Evolutionary conservation across 1,140 invertebrate species (phyloP).

Genomic region (Paraescarpia echinospica): DNA sequence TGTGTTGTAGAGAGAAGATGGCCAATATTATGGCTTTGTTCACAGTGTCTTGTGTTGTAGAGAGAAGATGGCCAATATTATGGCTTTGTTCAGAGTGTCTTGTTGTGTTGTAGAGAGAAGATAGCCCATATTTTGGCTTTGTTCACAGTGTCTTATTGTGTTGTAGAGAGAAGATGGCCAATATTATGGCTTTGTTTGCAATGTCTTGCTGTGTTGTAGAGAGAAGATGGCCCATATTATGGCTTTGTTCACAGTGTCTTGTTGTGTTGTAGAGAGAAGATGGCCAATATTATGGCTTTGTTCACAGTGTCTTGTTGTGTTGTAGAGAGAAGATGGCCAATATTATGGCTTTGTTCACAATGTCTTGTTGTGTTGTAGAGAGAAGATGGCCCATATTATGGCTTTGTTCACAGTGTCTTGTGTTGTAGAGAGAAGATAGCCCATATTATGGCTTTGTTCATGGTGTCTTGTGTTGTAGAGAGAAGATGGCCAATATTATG

Average conservation of each 20-base stretch:
- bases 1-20: constrained; percentile 87
- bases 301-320: constrained; percentile 24
- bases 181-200: constrained; percentile 99
- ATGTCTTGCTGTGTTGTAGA: constrained; percentile 62
- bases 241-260: constrained; percentile 90
- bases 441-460: constrained; percentile 97
- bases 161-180: constrained; percentile 95
- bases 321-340: constrained; percentile 97
- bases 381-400: constrained; percentile 99
- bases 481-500: constrained; percentile 99
- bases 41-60: constrained; percentile 63
- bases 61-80: constrained; percentile 99
- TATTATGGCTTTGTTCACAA: constrained; percentile 98
- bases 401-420: constrained; percentile 79
- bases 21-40: constrained; percentile 99
- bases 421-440: constrained; percentile 93
- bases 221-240: constrained; percentile 99
- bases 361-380: constrained; percentile 66
- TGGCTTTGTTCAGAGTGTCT: constrained; percentile 88
- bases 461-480: constrained; percentile 68
- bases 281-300: constrained; percentile 99
- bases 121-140: constrained; percentile 99
- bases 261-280: constrained; percentile 82
- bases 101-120: constrained; percentile 79
- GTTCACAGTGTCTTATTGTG: constrained; percentile 59